Evolutionary conservation across 2,888 invertebrate genomes (phyloP), one percentile per base, ranked within the genome.

Genomic region (Hipparchia sbordonii): DNA sequence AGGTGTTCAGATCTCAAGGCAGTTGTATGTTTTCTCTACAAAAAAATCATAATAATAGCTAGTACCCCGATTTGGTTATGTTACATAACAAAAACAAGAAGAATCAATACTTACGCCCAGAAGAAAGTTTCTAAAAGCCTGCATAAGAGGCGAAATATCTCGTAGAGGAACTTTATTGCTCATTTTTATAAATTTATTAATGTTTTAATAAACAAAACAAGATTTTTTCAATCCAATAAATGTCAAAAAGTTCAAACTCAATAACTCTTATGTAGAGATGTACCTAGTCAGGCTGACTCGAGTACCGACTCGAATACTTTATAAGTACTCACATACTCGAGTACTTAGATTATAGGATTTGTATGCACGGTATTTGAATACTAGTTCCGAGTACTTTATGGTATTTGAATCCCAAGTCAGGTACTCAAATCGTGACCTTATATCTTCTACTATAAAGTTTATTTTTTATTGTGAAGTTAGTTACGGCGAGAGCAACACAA

Each of bases 1-100:
- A 93, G 87, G 54, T 96, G 95, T 77, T 95, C 95, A 82, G 96
- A 97, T 79, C 98, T 95, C 63, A 97, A 83, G 0, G 96, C 94
- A 73, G 93, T 91, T 1, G 89, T 95, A 81, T 95, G 95, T 74
- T 94, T 89, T 77, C 96, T 94, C 96, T 96, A 84, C 72, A 85
- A 85, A 81, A 39, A 5, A 75, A 81, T 77, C 51, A 73, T 73
- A 72, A 39, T 39, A 39, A 2, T 39, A 61, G 54, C n/a, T 70
- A 61, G 39, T 51, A 70, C 87, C 84, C 10, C 45, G 71, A 60
- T 72, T 66, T 60, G 48, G 63, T 63, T 62, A 71, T 60, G 75
- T 81, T 81, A 81, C 77, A 90, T 84, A 78, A 80, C 76, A 72
- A 74, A 76, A 73, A 74, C 77, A 76, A 76, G 62, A 52, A 45